Evolutionary conservation across 2,888 invertebrate species (phyloP).

Genomic region (Zygothrica quintamaculata): DNA sequence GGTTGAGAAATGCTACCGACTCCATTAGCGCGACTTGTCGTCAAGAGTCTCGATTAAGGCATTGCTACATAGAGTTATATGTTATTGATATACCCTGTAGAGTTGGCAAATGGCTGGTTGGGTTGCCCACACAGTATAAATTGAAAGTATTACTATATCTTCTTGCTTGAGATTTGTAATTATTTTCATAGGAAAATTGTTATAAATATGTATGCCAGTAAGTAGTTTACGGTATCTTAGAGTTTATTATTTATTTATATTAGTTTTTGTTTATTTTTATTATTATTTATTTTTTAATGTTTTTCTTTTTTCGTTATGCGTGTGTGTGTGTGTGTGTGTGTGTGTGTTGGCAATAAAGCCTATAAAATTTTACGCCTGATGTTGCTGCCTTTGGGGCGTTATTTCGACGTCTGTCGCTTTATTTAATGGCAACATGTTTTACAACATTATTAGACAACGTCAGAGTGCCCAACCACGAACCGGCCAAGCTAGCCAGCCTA

Average conservation of each 20-base stretch:
- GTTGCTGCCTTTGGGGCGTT: conserved; percentile 59
- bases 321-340: too few relatives aligned
- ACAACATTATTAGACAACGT: conserved; percentile 76
- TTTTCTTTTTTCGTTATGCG: conserved; percentile 29
- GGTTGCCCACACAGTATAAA: too few relatives aligned
- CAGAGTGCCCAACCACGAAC: conserved; percentile 22
- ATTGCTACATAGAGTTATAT: not conserved
- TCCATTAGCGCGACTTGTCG: conserved; percentile 69
- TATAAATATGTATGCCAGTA: too few relatives aligned
- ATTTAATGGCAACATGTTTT: conserved; percentile 73
- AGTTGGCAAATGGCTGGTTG: too few relatives aligned
- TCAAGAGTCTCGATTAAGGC: conserved; percentile 26
- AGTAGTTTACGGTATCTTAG: too few relatives aligned
- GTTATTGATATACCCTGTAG: too few relatives aligned
- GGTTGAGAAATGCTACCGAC: conserved; percentile 65
- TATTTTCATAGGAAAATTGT: too few relatives aligned
- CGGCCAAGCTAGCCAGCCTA: conserved; percentile 6
- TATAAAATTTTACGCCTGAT: conserved; percentile 44
- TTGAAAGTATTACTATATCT: too few relatives aligned
- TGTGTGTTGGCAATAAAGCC: conserved; percentile 39
- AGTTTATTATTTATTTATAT: too few relatives aligned
- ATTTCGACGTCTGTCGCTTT: conserved; percentile 51
- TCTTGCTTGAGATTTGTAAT: too few relatives aligned
- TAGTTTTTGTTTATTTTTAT: not conserved
- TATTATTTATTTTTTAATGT: conserved; percentile 12